Conservation (phyloP, 2,113 vertebrate species). For the Sebastes schlegelii region DNA sequence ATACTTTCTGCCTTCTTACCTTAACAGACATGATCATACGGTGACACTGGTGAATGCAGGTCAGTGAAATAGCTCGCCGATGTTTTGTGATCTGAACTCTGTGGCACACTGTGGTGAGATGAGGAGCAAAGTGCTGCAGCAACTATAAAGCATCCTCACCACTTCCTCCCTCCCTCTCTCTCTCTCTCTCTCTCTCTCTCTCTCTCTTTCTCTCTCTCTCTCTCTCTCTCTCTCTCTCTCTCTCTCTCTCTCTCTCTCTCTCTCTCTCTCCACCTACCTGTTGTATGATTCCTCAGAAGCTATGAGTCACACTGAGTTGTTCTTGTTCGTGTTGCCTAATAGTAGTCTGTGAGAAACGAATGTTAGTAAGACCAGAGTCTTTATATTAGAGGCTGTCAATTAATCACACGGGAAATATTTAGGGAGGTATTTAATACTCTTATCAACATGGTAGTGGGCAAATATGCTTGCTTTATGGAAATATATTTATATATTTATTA, state of each 20-base stretch:
- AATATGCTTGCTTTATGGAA: no score
- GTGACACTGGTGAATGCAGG: background rate
- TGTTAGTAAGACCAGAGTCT: no score
- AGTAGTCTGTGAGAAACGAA: background rate
- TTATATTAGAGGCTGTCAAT: no score
- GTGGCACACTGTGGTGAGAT: slow-evolving; percentile 14
- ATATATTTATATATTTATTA: no score
- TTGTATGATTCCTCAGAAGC: slow-evolving; percentile 23
- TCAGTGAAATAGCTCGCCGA: background rate
- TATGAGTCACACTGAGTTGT: slow-evolving; percentile 13
- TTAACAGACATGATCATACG: slow-evolving; percentile 8
- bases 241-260: background rate
- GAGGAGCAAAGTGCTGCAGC: slow-evolving; percentile 42
- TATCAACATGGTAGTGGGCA: no score
- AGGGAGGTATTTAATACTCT: no score
- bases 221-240: background rate
- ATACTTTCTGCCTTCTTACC: slow-evolving; percentile 48
- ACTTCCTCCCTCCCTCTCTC: slow-evolving; percentile 55
- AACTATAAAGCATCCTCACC: slow-evolving; percentile 58
- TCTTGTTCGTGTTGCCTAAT: background rate
- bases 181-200: slow-evolving; percentile 22
- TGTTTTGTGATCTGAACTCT: slow-evolving; percentile 7
- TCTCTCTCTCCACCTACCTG: slow-evolving; percentile 63
- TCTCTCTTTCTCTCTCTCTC: slow-evolving; percentile 19
- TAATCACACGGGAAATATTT: no score